phyloP scores from a whole-genome alignment of 2,888 invertebrate species.

The Dryomyza anilis region DNA sequence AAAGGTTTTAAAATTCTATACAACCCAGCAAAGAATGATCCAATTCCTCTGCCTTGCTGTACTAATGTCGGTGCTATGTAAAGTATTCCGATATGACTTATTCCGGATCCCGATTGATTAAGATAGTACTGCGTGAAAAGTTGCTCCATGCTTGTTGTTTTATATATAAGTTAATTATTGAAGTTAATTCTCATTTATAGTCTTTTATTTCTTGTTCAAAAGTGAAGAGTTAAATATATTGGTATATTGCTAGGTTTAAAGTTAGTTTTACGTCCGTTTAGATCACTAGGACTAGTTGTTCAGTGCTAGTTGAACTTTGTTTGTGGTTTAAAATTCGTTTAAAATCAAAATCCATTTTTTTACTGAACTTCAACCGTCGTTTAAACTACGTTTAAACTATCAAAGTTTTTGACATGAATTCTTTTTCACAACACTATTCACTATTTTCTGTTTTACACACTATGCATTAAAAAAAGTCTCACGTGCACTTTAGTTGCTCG shows the following conservation, averaged over 20 bases:
- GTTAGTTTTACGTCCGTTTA: no score
- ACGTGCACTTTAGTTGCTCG: no score
- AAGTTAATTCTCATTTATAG: not conserved
- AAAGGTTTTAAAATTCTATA: not conserved
- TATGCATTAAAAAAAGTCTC: no score
- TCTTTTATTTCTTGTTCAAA: not conserved
- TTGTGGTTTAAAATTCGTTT: no score
- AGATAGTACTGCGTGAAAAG: not conserved
- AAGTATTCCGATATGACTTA: not conserved
- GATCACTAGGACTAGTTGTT: no score
- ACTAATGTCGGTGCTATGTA: not conserved
- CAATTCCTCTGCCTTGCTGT: not conserved
- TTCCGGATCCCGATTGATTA: not conserved
- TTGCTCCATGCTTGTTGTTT: not conserved
- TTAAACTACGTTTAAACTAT: no score
- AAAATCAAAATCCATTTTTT: no score
- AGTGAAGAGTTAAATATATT: not conserved
- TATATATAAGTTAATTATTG: not conserved
- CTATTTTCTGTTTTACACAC: no score
- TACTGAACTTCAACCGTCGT: no score
- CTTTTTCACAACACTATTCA: no score
- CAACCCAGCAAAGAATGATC: not conserved
- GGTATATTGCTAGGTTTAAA: not conserved
- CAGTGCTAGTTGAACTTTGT: no score
- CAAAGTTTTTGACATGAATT: no score